phyloP scores from a whole-genome alignment of 2,113 vertebrate genomes.

The Callorhinus ursinus region DNA sequence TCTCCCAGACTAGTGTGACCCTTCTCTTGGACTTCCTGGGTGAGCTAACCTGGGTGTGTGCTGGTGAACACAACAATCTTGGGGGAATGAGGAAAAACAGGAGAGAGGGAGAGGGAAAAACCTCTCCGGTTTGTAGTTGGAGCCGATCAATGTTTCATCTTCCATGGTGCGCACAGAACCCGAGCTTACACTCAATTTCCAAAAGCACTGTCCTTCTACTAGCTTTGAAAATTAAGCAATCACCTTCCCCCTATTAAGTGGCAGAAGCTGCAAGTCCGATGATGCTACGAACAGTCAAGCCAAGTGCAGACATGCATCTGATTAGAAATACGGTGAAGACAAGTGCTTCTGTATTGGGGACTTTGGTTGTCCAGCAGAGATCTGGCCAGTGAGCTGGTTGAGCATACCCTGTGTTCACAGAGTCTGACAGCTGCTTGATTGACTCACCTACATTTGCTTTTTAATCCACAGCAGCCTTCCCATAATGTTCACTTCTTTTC shows the following conservation, averaged over 20 bases:
- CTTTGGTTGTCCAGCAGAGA: background rate
- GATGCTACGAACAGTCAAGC: background rate
- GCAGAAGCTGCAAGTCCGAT: background rate
- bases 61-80: slow-evolving; percentile 2
- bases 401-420: background rate
- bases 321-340: background rate
- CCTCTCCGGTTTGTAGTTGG: background rate
- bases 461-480: slow-evolving; percentile 9
- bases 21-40: background rate
- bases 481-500: slow-evolving; percentile 19
- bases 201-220: background rate
- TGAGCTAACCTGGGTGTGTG: background rate
- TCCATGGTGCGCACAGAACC: background rate
- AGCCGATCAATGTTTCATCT: slow-evolving; percentile 38
- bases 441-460: slow-evolving; percentile 2
- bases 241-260: background rate
- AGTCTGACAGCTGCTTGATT: background rate
- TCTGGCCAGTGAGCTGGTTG: rapidly evolving
- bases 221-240: background rate
- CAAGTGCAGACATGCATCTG: background rate
- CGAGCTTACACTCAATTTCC: background rate
- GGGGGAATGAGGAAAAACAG: background rate
- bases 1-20: background rate
- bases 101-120: background rate
- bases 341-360: background rate